Evolutionary conservation across 2,888 invertebrate species (phyloP).

Genomic region (Cheilosia vernalis): DNA sequence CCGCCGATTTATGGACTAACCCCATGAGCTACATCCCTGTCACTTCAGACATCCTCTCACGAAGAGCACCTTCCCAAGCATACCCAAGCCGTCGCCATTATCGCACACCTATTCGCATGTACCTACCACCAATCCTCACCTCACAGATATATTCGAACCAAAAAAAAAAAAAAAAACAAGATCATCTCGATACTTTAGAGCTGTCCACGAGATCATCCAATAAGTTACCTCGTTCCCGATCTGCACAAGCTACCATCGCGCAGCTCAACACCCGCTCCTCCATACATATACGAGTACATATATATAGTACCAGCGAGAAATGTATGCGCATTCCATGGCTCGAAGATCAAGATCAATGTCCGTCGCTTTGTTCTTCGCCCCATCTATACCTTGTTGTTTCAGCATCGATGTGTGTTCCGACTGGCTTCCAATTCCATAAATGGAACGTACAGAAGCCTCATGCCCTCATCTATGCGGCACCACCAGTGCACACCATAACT

Average conservation of each 20-base stretch:
- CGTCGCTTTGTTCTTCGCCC: conserved; percentile 65
- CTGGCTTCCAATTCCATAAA: conserved; percentile 74
- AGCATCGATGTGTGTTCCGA: conserved; percentile 69
- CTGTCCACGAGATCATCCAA: conserved; percentile 72
- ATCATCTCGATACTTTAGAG: conserved; percentile 67
- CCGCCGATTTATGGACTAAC: too few species aligned
- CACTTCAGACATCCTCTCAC: too few species aligned
- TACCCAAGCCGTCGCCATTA: not conserved
- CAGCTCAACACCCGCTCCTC: conserved; percentile 60
- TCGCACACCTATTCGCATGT: not conserved
- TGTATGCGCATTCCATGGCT: conserved; percentile 43
- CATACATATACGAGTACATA: too few species aligned
- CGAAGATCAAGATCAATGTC: conserved; percentile 73
- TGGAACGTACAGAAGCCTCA: conserved; percentile 74
- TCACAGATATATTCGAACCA: conserved; percentile 6
- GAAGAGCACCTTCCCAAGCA: too few species aligned
- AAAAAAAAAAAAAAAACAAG: conserved; percentile 36
- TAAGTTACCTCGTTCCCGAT: conserved; percentile 66
- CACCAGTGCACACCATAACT: conserved; percentile 67
- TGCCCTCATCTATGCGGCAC: conserved; percentile 64
- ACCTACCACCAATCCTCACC: not conserved
- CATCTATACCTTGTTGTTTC: conserved; percentile 24
- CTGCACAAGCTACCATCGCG: conserved; percentile 28
- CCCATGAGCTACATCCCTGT: too few species aligned
- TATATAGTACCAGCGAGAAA: not conserved